These are phyloP conservation scores for human (Homo sapiens) DNA, from an alignment of 2,113 vertebrate genomes.

Conservation along the genomic window GRCh38 chr6:83121501-83122000, in stretches of 20 bases:
- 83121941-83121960: slow-evolving; percentile 98
- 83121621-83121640: slow-evolving; percentile 6
- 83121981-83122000: slow-evolving; percentile 95
- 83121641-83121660: slow-evolving; percentile 18
- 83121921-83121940: slow-evolving; percentile 93
- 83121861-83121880: slow-evolving; percentile 10
- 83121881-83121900: not conserved
- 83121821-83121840: slow-evolving; percentile 23
- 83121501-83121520: not conserved
- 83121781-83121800: slow-evolving; percentile 27
- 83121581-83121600: not conserved
- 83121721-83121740: not conserved
- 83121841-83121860: not conserved
- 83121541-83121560: not conserved
- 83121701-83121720: not conserved
- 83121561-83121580: not conserved
- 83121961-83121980: slow-evolving; percentile 95
- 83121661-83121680: not conserved
- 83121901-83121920: slow-evolving; percentile 61
- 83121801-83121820: not conserved
- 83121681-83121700: not conserved
- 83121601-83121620: not conserved
- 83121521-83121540: slow-evolving; percentile 29
- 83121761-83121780: not conserved
- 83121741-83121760: not conserved